phyloP scores from a whole-genome alignment of 1,140 invertebrate genomes.

The Odontomachus brunneus region DNA sequence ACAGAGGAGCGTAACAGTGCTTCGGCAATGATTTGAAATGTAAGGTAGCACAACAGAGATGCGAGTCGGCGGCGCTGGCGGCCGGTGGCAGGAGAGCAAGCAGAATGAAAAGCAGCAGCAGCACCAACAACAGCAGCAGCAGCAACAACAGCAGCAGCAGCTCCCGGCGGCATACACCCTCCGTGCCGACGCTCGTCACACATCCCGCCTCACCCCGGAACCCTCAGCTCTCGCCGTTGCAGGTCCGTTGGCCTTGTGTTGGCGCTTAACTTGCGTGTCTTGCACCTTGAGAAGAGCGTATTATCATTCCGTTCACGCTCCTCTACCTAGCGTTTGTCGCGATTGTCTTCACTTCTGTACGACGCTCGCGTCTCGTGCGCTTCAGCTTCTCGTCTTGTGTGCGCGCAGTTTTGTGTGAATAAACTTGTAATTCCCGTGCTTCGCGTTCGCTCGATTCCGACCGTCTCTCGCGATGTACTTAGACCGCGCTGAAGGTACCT shows the following conservation, averaged over 20 bases:
- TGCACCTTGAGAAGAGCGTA: neutral
- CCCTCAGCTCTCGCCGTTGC: conserved; percentile 87
- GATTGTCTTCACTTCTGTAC: neutral
- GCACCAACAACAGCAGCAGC: too few relatives aligned
- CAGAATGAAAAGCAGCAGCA: conserved; percentile 81
- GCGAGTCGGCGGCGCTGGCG: conserved; percentile 77
- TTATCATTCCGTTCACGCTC: neutral
- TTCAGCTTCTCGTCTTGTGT: neutral
- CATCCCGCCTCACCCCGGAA: conserved; percentile 84
- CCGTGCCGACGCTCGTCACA: conserved; percentile 75
- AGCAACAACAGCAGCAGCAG: conserved; percentile 68
- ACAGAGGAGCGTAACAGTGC: conserved; percentile 72
- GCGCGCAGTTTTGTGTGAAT: neutral
- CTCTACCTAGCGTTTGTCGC: neutral
- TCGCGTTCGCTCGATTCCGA: neutral
- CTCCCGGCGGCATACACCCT: conserved; percentile 78
- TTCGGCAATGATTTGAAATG: conserved; percentile 75
- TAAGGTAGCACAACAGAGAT: conserved; percentile 82
- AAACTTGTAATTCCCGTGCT: neutral
- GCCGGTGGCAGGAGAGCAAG: conserved; percentile 80
- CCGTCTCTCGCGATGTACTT: neutral
- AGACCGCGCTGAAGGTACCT: neutral
- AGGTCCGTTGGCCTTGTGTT: conserved; percentile 81
- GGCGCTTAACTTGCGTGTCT: conserved; percentile 13
- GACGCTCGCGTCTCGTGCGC: neutral